Evolutionary conservation across 2,797 vertebrate genomes (phyloP).

Genomic region (Taenioides sp.): DNA sequence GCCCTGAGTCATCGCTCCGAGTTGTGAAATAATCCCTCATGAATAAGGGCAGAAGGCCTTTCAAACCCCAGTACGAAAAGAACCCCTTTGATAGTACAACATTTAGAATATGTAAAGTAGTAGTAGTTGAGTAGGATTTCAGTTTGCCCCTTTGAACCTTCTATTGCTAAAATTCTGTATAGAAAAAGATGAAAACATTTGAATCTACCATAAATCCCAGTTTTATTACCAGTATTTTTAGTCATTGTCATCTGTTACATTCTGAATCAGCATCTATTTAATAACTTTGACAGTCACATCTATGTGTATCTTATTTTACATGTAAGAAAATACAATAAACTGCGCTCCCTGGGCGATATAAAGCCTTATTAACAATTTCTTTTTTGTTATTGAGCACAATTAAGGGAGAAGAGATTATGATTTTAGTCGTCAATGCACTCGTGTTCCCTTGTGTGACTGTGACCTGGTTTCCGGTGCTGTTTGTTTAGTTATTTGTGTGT

Average conservation of each 20-base stretch:
- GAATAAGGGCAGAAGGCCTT: slow-evolving; percentile 51
- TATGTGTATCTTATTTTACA: too few species aligned
- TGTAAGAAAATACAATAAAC: too few species aligned
- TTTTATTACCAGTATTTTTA: not conserved
- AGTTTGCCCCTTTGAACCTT: not conserved
- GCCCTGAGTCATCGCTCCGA: slow-evolving; percentile 65
- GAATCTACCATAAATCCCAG: not conserved
- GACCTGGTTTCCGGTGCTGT: slow-evolving; percentile 56
- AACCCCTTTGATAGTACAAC: too few species aligned
- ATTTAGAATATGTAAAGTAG: too few species aligned
- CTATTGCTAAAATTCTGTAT: too few species aligned
- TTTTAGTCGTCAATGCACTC: slow-evolving; percentile 66
- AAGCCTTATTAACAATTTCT: not conserved
- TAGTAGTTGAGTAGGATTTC: not conserved
- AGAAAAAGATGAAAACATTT: not conserved
- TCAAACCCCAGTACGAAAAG: slow-evolving; percentile 16
- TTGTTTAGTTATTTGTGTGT: slow-evolving; percentile 21
- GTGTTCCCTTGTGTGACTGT: slow-evolving; percentile 31
- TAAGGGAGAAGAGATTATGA: slow-evolving; percentile 52
- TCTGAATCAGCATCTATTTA: not conserved
- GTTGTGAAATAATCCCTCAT: slow-evolving; percentile 67
- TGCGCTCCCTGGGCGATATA: too few species aligned
- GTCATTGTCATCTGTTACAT: not conserved
- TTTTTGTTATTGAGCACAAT: slow-evolving; percentile 15
- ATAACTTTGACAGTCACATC: not conserved